Percentiles rank a stretch among this genome's conserved stretches.
These are phyloP conservation scores for Acronicta aceris DNA, from an alignment of 2,888 invertebrate genomes.

Conservation along the genomic window DNA sequence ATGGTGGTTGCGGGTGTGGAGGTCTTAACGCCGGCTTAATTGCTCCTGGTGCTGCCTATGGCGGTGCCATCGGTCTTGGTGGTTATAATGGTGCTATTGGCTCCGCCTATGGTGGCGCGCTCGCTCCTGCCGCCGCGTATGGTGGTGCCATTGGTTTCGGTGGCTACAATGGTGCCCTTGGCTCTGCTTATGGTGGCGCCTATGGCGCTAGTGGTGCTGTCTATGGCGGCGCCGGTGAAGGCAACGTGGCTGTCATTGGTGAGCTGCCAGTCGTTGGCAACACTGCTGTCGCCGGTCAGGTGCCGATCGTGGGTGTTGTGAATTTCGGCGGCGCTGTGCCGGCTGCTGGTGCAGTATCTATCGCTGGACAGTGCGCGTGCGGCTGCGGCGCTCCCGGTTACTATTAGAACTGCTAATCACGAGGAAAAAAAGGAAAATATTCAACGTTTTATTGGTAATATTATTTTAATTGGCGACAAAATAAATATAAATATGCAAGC, in stretches of 20 bases:
- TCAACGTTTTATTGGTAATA: too few species aligned
- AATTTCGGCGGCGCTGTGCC: slow-evolving; percentile 27
- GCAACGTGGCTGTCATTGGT: slow-evolving; percentile 17
- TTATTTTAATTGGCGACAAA: too few species aligned
- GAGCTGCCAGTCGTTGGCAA: slow-evolving; percentile 26
- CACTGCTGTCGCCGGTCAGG: slow-evolving; percentile 39
- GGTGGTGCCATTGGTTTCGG: background rate
- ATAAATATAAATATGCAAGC: background rate
- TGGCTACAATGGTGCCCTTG: background rate
- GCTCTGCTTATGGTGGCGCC: background rate
- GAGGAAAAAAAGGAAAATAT: too few species aligned
- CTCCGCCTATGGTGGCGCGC: background rate
- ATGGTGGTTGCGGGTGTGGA: background rate
- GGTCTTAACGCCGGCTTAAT: slow-evolving; percentile 15
- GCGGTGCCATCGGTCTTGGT: background rate
- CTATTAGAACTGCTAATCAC: background rate
- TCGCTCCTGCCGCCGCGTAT: background rate
- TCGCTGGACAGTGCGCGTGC: slow-evolving; percentile 35
- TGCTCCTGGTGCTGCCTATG: slow-evolving; percentile 11
- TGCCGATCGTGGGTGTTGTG: slow-evolving; percentile 42
- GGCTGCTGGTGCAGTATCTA: slow-evolving; percentile 38
- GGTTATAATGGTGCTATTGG: background rate
- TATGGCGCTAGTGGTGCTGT: slow-evolving; percentile 3
- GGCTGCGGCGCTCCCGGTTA: slow-evolving; percentile 17
- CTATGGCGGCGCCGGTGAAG: slow-evolving; percentile 42